Evolutionary conservation across 2,797 vertebrate genomes (phyloP).

Genomic region (Oreonectes daqikongensis): DNA sequence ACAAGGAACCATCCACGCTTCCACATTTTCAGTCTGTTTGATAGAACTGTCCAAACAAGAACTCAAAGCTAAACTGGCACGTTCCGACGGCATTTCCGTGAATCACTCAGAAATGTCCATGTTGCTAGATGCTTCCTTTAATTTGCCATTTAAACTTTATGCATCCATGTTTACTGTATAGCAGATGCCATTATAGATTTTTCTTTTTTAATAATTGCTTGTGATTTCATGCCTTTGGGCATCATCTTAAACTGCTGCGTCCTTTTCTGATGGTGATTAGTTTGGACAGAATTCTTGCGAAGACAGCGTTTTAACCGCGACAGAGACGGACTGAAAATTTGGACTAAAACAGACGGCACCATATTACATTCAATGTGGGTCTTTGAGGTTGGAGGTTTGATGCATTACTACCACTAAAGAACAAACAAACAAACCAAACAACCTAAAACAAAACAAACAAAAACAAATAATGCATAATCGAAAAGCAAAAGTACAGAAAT

Average conservation of each 20-base stretch:
- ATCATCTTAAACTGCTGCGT: background rate
- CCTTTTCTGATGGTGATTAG: constrained; percentile 1
- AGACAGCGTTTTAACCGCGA: background rate
- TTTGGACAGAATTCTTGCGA: constrained; percentile 25
- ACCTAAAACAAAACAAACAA: background rate
- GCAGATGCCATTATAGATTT: constrained; percentile 5
- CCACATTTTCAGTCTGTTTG: constrained; percentile 3
- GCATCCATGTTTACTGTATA: background rate
- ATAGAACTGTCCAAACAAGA: background rate
- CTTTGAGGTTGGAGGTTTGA: constrained; percentile 21
- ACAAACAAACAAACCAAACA: background rate
- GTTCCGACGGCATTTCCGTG: background rate
- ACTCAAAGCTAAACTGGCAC: background rate
- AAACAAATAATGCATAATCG: background rate
- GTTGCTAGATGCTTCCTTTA: background rate
- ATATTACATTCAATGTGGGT: constrained; percentile 5
- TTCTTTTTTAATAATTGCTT: constrained; percentile 11
- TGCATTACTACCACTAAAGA: background rate
- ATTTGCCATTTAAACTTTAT: background rate
- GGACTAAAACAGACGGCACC: background rate
- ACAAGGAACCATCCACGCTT: constrained; percentile 2
- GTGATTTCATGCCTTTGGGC: constrained; percentile 21
- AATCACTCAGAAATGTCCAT: background rate
- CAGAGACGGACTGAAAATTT: background rate
- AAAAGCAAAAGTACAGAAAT: background rate